A percentile compares a stretch with the other conserved stretches of the same genome.
phyloP scores from a whole-genome alignment of 2,888 invertebrate species.

The Chorisops tibialis region DNA sequence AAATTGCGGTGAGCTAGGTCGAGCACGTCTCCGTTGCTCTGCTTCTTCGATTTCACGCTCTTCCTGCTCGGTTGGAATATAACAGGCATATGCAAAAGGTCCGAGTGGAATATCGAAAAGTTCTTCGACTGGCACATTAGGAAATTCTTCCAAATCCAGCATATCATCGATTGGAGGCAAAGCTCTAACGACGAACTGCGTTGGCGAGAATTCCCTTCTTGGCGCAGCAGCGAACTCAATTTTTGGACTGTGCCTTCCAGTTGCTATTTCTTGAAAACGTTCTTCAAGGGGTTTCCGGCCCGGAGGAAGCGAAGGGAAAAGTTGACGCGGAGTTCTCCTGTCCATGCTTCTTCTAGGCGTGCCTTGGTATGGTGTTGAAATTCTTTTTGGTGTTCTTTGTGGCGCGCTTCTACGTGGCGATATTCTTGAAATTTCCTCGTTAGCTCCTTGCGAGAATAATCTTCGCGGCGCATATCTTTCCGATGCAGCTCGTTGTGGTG shows the following conservation, averaged over 20 bases:
- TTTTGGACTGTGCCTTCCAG: neutral
- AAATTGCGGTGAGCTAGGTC: neutral
- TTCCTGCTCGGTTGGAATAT: conserved; percentile 25
- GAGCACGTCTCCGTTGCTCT: neutral
- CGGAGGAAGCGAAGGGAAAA: neutral
- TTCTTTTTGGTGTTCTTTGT: too few relatives aligned
- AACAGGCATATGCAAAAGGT: conserved; percentile 16
- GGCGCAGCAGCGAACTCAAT: conserved; percentile 6
- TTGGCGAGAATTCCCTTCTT: conserved; percentile 16
- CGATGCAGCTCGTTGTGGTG: too few relatives aligned
- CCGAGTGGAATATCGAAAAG: conserved; percentile 3
- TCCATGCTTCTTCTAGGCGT: too few relatives aligned
- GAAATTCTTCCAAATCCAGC: conserved; percentile 14
- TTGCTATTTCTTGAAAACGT: neutral
- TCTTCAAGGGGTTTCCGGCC: neutral
- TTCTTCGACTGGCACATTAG: neutral
- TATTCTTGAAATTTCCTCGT: too few relatives aligned
- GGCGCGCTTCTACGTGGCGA: too few relatives aligned
- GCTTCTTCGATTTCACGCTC: conserved; percentile 8
- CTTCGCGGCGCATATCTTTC: too few relatives aligned
- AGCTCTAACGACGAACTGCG: neutral
- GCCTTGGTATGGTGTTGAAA: too few relatives aligned
- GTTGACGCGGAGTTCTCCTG: neutral
- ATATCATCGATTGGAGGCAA: conserved; percentile 15
- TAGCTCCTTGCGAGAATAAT: too few relatives aligned